Percentiles rank a stretch among this genome's conserved stretches.
phyloP scores from a whole-genome alignment of 2,888 invertebrate species.

The Cephus rjabovi region DNA sequence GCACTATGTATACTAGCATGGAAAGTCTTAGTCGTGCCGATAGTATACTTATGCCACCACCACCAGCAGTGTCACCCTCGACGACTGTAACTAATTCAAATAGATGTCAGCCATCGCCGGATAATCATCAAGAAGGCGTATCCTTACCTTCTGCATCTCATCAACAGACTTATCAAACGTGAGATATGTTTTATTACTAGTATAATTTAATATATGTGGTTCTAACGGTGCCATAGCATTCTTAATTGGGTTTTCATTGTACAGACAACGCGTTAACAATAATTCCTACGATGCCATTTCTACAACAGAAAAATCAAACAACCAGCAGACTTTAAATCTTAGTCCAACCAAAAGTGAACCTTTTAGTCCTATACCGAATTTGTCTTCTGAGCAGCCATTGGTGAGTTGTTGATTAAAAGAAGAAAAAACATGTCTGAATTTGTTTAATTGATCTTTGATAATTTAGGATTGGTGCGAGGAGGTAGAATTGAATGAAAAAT shows the following conservation, averaged over 20 bases:
- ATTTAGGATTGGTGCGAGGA: slow-evolving; percentile 74
- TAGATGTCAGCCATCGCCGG: slow-evolving; percentile 43
- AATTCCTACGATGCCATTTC: slow-evolving; percentile 39
- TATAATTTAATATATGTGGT: neutral
- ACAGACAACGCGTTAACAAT: slow-evolving; percentile 46
- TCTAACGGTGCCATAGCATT: neutral
- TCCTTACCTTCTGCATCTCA: slow-evolving; percentile 44
- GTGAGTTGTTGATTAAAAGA: neutral
- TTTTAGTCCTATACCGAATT: slow-evolving; percentile 33
- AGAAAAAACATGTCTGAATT: slow-evolving; percentile 27
- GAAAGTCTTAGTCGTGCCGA: slow-evolving; percentile 59
- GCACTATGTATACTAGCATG: slow-evolving; percentile 63
- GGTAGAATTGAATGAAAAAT: slow-evolving; percentile 69
- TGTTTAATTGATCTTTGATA: slow-evolving; percentile 17
- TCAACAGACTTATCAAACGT: slow-evolving; percentile 49
- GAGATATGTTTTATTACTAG: slow-evolving; percentile 22
- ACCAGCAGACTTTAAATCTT: slow-evolving; percentile 36
- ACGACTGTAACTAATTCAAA: slow-evolving; percentile 43
- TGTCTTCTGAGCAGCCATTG: neutral
- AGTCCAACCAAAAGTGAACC: slow-evolving; percentile 49
- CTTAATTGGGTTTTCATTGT: slow-evolving; percentile 13
- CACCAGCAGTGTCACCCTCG: slow-evolving; percentile 49
- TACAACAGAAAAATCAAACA: slow-evolving; percentile 40
- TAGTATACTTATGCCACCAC: slow-evolving; percentile 51
- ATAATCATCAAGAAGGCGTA: slow-evolving; percentile 40